phyloP scores from a whole-genome alignment of 2,797 vertebrate species.

The Leptoclinus maculatus region DNA sequence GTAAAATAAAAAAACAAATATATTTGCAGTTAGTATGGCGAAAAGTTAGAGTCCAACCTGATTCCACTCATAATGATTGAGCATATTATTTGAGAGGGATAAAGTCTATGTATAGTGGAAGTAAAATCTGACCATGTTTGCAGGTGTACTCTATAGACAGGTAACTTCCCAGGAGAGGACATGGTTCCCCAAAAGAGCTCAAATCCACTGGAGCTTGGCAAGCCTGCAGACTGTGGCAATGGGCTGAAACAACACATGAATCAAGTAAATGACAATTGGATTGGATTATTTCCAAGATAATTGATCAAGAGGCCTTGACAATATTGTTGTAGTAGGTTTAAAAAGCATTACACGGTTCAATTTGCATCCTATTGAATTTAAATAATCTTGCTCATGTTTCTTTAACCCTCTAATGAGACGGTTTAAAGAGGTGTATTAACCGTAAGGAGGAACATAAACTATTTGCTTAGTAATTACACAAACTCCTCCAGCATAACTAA shows the following conservation, averaged over 20 bases:
- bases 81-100: not conserved
- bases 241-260: constrained; percentile 77
- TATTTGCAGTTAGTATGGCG: not conserved
- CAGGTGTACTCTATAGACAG: constrained; percentile 92
- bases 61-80: not conserved
- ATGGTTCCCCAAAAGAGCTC: constrained; percentile 88
- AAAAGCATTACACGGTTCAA: not conserved
- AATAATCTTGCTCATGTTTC: not conserved
- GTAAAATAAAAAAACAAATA: not conserved
- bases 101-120: not conserved
- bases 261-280: not conserved
- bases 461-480: constrained; percentile 26
- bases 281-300: not conserved
- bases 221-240: constrained; percentile 91
- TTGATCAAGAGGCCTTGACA: not conserved
- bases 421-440: constrained; percentile 10
- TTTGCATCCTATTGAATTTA: constrained; percentile 3
- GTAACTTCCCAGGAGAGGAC: constrained; percentile 89
- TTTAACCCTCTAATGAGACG: not conserved
- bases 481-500: constrained; percentile 19
- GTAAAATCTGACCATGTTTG: constrained; percentile 87
- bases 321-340: not conserved
- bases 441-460: not conserved
- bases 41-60: not conserved
- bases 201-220: constrained; percentile 89